Percentiles rank a stretch among this genome's conserved stretches.
Conservation (phyloP, 2,888 invertebrate species). For the Harpalus rufipes region DNA sequence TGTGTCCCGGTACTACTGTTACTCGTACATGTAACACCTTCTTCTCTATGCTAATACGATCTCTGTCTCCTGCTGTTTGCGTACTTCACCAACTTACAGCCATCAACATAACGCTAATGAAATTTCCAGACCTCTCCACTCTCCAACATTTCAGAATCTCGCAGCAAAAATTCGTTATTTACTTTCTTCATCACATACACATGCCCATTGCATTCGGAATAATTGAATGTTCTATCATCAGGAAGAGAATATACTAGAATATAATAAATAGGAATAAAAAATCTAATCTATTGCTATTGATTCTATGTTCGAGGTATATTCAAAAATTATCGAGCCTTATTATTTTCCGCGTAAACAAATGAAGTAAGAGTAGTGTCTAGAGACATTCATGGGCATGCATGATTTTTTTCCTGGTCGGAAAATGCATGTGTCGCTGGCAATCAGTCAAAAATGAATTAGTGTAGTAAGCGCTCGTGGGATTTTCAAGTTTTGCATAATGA, state of each 20-base stretch:
- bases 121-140: constrained; percentile 9
- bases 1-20: constrained; percentile 43
- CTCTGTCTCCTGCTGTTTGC: constrained; percentile 1
- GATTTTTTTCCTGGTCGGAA: too few relatives aligned
- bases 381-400: too few relatives aligned
- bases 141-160: not conserved
- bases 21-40: constrained; percentile 27
- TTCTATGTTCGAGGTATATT: too few relatives aligned
- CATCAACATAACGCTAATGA: constrained; percentile 13
- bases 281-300: too few relatives aligned
- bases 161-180: constrained; percentile 2
- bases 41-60: constrained; percentile 21
- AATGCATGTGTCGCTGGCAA: too few relatives aligned
- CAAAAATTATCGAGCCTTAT: too few relatives aligned
- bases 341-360: too few relatives aligned
- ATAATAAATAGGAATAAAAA: too few relatives aligned
- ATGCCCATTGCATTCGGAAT: not conserved
- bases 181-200: not conserved
- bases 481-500: too few relatives aligned
- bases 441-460: too few relatives aligned
- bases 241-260: not conserved
- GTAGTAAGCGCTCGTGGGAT: too few relatives aligned
- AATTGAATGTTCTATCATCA: not conserved
- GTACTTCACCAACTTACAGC: not conserved
- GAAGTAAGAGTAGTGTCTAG: too few relatives aligned